phyloP scores from a whole-genome alignment of 2,888 invertebrate genomes.

The Heliconius aoede region DNA sequence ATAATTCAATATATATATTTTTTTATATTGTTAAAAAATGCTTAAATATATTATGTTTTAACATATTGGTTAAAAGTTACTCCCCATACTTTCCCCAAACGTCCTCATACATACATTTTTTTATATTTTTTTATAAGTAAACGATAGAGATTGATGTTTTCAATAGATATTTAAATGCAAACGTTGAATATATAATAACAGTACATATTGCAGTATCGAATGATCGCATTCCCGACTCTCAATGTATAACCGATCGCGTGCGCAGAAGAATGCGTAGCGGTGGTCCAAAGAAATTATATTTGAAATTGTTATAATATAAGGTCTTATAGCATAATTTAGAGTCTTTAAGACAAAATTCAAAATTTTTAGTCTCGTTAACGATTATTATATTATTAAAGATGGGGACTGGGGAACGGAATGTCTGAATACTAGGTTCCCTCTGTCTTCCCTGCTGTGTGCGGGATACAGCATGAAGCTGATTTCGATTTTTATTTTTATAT shows the following conservation, averaged over 20 bases:
- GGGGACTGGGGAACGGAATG: too few relatives aligned
- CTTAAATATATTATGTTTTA: too few relatives aligned
- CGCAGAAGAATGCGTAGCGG: conserved; percentile 58
- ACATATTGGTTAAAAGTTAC: not conserved
- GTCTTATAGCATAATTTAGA: too few relatives aligned
- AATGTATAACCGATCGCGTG: conserved; percentile 75
- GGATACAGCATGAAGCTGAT: too few relatives aligned
- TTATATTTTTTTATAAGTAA: not conserved
- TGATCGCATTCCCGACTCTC: conserved; percentile 65
- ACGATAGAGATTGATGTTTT: conserved; percentile 1
- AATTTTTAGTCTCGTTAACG: too few relatives aligned
- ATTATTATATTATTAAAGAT: too few relatives aligned
- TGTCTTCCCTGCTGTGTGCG: too few relatives aligned
- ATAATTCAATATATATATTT: not conserved
- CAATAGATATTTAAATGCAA: conserved; percentile 26
- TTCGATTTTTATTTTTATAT: too few relatives aligned
- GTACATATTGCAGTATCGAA: conserved; percentile 55
- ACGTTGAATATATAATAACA: conserved; percentile 33
- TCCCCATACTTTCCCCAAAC: too few relatives aligned
- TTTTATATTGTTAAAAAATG: too few relatives aligned
- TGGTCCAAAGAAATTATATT: conserved; percentile 46
- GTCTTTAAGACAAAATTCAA: too few relatives aligned
- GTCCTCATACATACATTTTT: not conserved
- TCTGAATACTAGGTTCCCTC: too few relatives aligned
- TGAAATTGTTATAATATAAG: not conserved